These are phyloP conservation scores for Acanthopleura granulata DNA, from an alignment of 2,888 invertebrate genomes.

Conservation along the genomic window DNA sequence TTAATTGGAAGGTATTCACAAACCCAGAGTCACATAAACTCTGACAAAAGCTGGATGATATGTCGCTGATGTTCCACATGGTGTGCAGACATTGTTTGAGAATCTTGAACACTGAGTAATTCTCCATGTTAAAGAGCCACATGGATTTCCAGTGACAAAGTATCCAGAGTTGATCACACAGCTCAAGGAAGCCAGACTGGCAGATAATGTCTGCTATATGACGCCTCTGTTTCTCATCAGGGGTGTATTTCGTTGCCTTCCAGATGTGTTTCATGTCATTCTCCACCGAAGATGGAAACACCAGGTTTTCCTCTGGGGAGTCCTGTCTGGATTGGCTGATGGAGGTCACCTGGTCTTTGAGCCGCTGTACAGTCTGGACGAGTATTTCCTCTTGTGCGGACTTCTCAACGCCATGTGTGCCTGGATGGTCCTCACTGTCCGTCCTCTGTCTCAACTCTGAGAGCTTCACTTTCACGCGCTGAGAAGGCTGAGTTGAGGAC, in stretches of 20 bases:
- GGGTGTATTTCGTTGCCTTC: conserved; percentile 9
- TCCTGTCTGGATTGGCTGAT: not conserved
- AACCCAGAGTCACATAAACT: conserved; percentile 36
- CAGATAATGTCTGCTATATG: not conserved
- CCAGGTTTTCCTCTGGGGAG: too few relatives aligned
- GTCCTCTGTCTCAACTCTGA: not conserved
- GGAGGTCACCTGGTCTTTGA: not conserved
- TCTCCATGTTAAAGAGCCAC: not conserved
- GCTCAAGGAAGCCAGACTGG: not conserved
- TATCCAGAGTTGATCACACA: not conserved
- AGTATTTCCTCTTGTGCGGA: not conserved
- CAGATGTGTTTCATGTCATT: not conserved
- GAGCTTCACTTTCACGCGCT: not conserved
- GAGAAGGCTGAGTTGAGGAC: too few relatives aligned
- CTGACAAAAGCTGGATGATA: conserved; percentile 50
- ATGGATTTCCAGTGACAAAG: not conserved
- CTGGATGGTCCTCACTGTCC: conserved; percentile 10
- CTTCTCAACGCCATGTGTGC: not conserved
- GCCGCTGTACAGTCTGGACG: not conserved
- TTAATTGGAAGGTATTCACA: conserved; percentile 20
- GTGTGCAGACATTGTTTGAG: conserved; percentile 46
- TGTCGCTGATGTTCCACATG: conserved; percentile 60
- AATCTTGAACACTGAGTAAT: not conserved
- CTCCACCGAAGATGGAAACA: not conserved
- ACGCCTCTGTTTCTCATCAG: not conserved